Evolutionary conservation across 2,797 vertebrate genomes (phyloP).

Genomic region (Pogonophryne albipinna): DNA sequence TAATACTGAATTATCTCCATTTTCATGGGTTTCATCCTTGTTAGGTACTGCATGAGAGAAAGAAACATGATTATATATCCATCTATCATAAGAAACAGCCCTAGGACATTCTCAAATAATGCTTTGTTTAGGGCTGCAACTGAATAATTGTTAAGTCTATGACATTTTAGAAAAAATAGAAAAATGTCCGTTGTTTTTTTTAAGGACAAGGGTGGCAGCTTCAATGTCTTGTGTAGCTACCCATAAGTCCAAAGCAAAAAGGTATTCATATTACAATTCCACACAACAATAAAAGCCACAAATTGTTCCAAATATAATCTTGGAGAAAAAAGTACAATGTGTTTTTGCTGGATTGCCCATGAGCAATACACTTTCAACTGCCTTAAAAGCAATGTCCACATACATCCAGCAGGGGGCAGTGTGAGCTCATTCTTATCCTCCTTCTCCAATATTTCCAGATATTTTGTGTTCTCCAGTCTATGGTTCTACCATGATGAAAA

Average conservation of each 20-base stretch:
- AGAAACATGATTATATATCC: not conserved
- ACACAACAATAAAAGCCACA: too few relatives aligned
- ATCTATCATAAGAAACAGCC: not conserved
- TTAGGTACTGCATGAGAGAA: conserved; percentile 52
- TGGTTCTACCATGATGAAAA: not conserved
- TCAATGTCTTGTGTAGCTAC: not conserved
- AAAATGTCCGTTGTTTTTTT: not conserved
- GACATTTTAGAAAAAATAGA: not conserved
- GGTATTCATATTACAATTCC: too few relatives aligned
- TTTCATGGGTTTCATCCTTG: conserved; percentile 36
- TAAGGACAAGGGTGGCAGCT: not conserved
- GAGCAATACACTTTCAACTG: not conserved
- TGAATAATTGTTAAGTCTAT: not conserved
- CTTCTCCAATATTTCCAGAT: not conserved
- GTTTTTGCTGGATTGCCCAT: not conserved
- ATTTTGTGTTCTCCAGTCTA: too few relatives aligned
- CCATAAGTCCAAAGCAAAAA: not conserved
- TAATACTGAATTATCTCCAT: conserved; percentile 79
- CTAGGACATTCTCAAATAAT: not conserved
- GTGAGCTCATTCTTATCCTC: not conserved
- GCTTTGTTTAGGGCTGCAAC: not conserved
- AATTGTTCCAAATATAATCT: too few relatives aligned
- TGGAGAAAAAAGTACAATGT: not conserved
- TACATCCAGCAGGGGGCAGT: conserved; percentile 47
- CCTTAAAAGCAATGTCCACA: not conserved